Percentiles rank a stretch among this genome's conserved stretches.
Conservation (phyloP, 2,113 vertebrate species). For the Emberiza fucata region DNA sequence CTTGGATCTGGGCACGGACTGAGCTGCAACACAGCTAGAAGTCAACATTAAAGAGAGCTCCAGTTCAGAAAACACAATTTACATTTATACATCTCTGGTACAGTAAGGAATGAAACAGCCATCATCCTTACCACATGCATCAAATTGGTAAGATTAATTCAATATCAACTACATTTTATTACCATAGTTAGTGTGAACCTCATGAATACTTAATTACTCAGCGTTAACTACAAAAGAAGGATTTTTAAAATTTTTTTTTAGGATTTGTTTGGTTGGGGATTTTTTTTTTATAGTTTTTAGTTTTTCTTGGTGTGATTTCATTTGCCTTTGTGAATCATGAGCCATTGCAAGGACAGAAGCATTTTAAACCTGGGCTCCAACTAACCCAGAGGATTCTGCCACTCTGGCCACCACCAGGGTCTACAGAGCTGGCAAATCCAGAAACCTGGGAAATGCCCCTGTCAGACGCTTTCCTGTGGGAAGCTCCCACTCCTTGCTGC, state of each 20-base stretch:
- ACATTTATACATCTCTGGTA: constrained; percentile 56
- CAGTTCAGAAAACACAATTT: constrained; percentile 46
- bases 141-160: constrained; percentile 39
- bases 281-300: not conserved
- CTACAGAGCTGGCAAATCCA: not conserved
- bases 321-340: not conserved
- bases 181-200: not conserved
- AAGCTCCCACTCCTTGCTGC: not conserved
- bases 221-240: not conserved
- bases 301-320: not conserved
- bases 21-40: constrained; percentile 59
- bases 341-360: not conserved
- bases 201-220: not conserved
- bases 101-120: constrained; percentile 41
- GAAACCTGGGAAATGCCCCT: not conserved
- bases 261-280: not conserved
- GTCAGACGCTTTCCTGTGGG: not conserved
- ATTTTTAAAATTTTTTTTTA: not conserved
- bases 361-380: not conserved
- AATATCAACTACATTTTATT: not conserved
- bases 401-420: not conserved
- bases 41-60: constrained; percentile 62
- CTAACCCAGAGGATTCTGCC: not conserved
- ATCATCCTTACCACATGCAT: constrained; percentile 50
- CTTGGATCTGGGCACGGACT: constrained; percentile 64